Evolutionary conservation across 2,113 vertebrate species (phyloP).

Genomic region (Athene noctua): DNA sequence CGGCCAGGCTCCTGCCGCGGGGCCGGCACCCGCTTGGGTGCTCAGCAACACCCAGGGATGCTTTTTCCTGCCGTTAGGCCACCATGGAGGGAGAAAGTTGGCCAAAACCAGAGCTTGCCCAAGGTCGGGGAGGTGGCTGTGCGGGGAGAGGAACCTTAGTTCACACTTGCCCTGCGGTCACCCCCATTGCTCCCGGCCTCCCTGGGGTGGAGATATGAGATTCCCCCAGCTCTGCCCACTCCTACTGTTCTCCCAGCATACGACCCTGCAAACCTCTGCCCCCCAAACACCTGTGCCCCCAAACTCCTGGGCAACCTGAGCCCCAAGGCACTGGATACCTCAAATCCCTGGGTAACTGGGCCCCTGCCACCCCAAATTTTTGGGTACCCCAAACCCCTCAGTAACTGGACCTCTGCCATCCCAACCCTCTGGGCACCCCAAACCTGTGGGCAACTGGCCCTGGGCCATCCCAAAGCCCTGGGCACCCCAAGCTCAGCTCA

Average conservation of each 20-base stretch:
- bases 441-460: accelerated
- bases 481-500: neutral
- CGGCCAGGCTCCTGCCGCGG: neutral
- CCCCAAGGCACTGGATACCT: accelerated
- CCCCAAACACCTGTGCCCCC: neutral
- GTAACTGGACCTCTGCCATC: too few species aligned
- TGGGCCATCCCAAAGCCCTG: neutral
- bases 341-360: neutral
- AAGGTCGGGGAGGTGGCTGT: neutral
- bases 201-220: accelerated
- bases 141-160: neutral
- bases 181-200: too few species aligned
- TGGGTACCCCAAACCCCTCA: accelerated
- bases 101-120: neutral
- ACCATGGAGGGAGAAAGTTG: accelerated
- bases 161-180: accelerated
- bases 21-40: neutral
- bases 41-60: neutral
- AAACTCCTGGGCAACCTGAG: accelerated
- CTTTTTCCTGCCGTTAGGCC: neutral
- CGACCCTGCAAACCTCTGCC: too few species aligned
- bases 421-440: neutral
- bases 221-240: neutral
- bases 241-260: accelerated
- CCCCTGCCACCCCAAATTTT: neutral